Percentiles rank a stretch among this genome's conserved stretches.
These are phyloP conservation scores for Eublepharis macularius DNA, from an alignment of 2,113 vertebrate genomes.

Conservation along the genomic window DNA sequence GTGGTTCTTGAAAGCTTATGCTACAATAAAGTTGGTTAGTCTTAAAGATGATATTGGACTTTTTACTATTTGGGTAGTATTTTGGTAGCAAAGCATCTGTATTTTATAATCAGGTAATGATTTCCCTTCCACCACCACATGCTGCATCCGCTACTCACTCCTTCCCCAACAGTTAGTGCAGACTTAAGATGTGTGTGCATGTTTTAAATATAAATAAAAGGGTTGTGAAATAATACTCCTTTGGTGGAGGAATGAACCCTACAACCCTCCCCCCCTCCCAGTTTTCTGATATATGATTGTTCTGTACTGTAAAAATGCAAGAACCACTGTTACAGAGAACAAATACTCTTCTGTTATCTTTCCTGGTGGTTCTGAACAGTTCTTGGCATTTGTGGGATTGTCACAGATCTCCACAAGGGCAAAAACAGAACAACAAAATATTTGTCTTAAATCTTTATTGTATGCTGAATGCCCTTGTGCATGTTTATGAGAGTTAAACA, in stretches of 20 bases:
- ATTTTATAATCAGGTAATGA: constrained; percentile 42
- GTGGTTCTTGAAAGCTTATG: too few relatives aligned
- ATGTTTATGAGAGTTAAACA: constrained; percentile 68
- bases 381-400: background rate
- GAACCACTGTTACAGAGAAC: constrained; percentile 36
- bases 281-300: constrained; percentile 38
- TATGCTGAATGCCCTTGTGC: constrained; percentile 52
- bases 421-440: constrained; percentile 56
- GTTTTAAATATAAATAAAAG: background rate
- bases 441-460: constrained; percentile 60
- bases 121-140: background rate
- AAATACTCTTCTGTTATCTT: constrained; percentile 39
- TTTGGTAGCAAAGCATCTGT: constrained; percentile 33
- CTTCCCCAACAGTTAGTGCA: background rate
- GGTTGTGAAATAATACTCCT: background rate
- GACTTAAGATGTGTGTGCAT: background rate
- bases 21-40: too few relatives aligned
- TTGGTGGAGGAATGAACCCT: background rate
- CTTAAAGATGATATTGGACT: too few relatives aligned
- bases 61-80: too few relatives aligned
- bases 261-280: constrained; percentile 23
- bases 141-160: background rate
- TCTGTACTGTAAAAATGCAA: background rate
- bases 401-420: background rate
- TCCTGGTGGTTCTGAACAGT: background rate